Percentiles rank a stretch among this genome's conserved stretches.
phyloP scores from a whole-genome alignment of 2,888 invertebrate species.

The Orgyia antiqua region DNA sequence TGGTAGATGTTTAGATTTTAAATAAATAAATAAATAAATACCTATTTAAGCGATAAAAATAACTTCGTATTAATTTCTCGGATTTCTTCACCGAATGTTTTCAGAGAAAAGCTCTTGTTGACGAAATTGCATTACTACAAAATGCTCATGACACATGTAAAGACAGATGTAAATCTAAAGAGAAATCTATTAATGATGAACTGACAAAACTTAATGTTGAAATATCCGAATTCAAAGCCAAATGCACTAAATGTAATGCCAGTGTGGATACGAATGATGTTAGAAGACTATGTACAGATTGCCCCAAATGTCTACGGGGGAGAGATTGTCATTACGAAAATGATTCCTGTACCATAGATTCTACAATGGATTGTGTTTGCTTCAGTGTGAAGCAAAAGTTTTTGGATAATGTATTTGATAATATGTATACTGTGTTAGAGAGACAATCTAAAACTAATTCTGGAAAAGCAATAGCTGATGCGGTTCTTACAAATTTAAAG shows the following conservation, averaged over 20 bases:
- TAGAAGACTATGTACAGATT: constrained; percentile 52
- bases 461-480: constrained; percentile 53
- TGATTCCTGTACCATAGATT: constrained; percentile 40
- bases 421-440: constrained; percentile 61
- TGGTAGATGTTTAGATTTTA: too few species aligned
- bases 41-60: too few species aligned
- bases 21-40: too few species aligned
- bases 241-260: constrained; percentile 48
- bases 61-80: too few species aligned
- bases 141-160: constrained; percentile 42
- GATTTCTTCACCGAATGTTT: too few species aligned
- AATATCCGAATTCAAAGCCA: constrained; percentile 32
- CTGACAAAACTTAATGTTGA: constrained; percentile 38
- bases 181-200: constrained; percentile 38
- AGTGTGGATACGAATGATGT: constrained; percentile 48
- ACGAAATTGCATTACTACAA: constrained; percentile 48
- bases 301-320: constrained; percentile 48
- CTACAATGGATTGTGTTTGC: constrained; percentile 52
- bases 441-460: constrained; percentile 38
- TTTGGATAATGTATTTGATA: constrained; percentile 63
- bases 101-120: constrained; percentile 45
- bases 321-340: constrained; percentile 42
- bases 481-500: constrained; percentile 44
- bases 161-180: constrained; percentile 49
- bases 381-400: constrained; percentile 53